phyloP scores from a whole-genome alignment of 1,140 invertebrate genomes.

The Semibalanus balanoides region DNA sequence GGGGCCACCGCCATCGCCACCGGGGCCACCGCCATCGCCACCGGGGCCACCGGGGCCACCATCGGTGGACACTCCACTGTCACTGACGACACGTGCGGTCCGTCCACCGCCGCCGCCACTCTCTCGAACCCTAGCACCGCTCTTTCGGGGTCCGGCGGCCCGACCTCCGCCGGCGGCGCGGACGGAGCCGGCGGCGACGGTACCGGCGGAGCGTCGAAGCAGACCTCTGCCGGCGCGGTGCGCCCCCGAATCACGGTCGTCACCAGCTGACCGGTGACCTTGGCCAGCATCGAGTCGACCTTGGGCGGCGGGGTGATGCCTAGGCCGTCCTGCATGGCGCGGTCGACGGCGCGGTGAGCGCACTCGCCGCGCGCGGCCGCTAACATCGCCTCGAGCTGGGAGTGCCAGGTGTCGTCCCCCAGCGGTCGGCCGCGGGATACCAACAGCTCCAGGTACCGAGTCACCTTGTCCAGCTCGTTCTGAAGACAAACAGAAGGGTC shows the following conservation, averaged over 20 bases:
- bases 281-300: neutral
- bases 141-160: no score
- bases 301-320: neutral
- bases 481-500: neutral
- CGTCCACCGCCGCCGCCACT: no score
- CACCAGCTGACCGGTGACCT: neutral
- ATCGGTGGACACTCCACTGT: no score
- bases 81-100: no score
- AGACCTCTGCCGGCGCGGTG: no score
- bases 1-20: no score
- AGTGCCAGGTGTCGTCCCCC: neutral
- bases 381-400: neutral
- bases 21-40: no score
- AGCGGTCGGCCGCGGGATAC: neutral
- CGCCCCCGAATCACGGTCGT: neutral
- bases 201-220: no score
- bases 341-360: neutral
- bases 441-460: neutral
- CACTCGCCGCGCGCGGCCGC: neutral
- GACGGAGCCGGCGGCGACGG: no score
- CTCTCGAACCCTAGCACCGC: no score
- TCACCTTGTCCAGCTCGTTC: slow-evolving; percentile 3
- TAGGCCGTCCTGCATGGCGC: neutral
- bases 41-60: no score
- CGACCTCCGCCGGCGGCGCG: no score